Evolutionary conservation across 1,140 invertebrate genomes (phyloP), one percentile per base, ranked within the genome.

Genomic region (Psilanteris sp.): DNA sequence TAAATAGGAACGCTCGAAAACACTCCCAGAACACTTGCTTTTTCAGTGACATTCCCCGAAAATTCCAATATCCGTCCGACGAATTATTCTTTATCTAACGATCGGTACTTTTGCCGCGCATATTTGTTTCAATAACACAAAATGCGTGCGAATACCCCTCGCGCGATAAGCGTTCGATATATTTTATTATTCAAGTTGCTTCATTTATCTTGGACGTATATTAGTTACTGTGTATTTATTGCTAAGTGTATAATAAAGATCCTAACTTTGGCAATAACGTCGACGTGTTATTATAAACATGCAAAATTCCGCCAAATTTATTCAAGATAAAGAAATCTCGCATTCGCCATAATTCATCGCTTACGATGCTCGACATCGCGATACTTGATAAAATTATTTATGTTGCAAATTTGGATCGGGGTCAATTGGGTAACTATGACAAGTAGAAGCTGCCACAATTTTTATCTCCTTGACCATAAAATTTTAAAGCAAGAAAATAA

Each of bases 251-350:
- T 27, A 66, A 52, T 66, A 66, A 73, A 66, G 59, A 73, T 73
- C 59, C 50, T 18, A 66, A 73, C 59, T 73, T 73, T 6, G 14
- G 59, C 61, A 66, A 59, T 73, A 66, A 73, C 36, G 31, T 10
- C 27, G 44, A 15, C 44, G 52, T 15, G 44, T 66, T 59, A 59
- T 73, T 73, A 73, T 66, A 73, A 73, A 73, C 44, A 54, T 46
- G 68, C 41, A 9, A 72, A 62, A 54, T 64, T 64, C 0, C 27
- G 22, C 26, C 57, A 15, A 57, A 62, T 64, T n/a, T 62, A 62
- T 72, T 55, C 57, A 50, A 55, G 55, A 71, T 62, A 71, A 55
- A 71, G 57, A 71, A 54, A 62, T 62, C 6, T 27, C n/a, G 16
- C 29, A 37, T 15, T 20, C 22, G n/a, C 24, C 3, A 44, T 59